Conservation (phyloP, 1,140 invertebrate species). For the Artemia franciscana region DNA sequence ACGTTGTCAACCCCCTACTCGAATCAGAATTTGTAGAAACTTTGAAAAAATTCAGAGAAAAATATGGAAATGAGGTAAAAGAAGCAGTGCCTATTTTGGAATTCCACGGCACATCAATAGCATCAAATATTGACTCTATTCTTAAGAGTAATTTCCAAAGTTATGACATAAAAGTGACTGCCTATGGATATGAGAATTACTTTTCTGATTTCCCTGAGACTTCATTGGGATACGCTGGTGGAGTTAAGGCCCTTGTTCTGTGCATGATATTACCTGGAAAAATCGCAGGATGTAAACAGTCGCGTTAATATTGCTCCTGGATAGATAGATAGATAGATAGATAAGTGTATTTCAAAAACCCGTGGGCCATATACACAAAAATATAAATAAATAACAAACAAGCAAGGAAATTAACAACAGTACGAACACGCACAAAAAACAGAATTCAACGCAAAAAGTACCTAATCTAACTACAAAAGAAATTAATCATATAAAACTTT, state of each 20-base stretch:
- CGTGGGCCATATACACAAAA: no score
- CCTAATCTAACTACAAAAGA: no score
- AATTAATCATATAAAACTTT: no score
- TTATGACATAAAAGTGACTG: not conserved
- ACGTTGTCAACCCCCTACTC: not conserved
- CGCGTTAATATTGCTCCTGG: not conserved
- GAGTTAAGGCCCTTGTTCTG: not conserved
- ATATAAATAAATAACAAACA: no score
- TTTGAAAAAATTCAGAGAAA: not conserved
- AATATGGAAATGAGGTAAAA: not conserved
- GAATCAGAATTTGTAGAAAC: not conserved
- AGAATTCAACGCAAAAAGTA: no score
- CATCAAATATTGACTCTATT: slow-evolving; percentile 7
- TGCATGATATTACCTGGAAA: slow-evolving; percentile 6
- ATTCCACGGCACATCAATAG: slow-evolving; percentile 3
- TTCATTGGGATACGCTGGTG: not conserved
- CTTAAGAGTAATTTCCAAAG: not conserved
- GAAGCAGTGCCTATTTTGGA: not conserved
- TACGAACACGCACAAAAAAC: no score
- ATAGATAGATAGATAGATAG: no score
- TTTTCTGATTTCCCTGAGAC: slow-evolving; percentile 5
- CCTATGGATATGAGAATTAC: slow-evolving; percentile 5
- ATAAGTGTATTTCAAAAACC: no score
- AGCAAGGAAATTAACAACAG: no score
- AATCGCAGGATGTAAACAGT: not conserved